phyloP scores from a whole-genome alignment of 2,113 vertebrate species.

The Puffinus mauretanicus region DNA sequence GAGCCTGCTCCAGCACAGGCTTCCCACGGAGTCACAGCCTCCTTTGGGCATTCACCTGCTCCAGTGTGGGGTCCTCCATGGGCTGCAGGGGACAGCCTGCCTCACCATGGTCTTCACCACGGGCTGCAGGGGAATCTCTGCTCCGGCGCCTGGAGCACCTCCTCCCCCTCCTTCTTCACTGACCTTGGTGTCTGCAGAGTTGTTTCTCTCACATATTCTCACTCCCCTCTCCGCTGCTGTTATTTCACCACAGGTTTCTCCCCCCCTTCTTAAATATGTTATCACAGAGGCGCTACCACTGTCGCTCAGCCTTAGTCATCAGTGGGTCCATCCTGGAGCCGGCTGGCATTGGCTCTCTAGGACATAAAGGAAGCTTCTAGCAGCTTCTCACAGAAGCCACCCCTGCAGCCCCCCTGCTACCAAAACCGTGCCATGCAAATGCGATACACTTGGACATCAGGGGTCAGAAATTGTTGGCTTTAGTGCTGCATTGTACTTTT shows the following conservation, averaged over 20 bases:
- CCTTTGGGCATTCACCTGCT: background rate
- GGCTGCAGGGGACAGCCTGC: background rate
- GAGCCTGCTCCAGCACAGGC: background rate
- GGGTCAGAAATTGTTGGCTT: background rate
- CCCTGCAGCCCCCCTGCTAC: background rate
- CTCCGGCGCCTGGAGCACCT: background rate
- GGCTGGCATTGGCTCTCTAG: background rate
- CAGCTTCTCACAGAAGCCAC: background rate
- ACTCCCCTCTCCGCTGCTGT: too few species aligned
- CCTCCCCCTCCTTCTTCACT: background rate
- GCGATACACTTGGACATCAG: accelerated
- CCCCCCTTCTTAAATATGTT: background rate
- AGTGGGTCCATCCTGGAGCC: accelerated
- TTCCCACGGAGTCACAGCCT: background rate
- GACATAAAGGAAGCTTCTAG: background rate
- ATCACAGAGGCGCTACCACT: accelerated
- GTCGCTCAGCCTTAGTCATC: background rate
- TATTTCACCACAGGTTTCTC: background rate
- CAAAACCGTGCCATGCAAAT: background rate
- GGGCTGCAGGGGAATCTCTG: background rate
- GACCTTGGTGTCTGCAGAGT: background rate
- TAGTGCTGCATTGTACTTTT: background rate
- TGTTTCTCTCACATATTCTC: background rate
- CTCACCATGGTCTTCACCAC: background rate
- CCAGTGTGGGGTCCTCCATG: too few species aligned